Evolutionary conservation across 2,797 vertebrate genomes (phyloP).

Genomic region (Sorex maritimensis): DNA sequence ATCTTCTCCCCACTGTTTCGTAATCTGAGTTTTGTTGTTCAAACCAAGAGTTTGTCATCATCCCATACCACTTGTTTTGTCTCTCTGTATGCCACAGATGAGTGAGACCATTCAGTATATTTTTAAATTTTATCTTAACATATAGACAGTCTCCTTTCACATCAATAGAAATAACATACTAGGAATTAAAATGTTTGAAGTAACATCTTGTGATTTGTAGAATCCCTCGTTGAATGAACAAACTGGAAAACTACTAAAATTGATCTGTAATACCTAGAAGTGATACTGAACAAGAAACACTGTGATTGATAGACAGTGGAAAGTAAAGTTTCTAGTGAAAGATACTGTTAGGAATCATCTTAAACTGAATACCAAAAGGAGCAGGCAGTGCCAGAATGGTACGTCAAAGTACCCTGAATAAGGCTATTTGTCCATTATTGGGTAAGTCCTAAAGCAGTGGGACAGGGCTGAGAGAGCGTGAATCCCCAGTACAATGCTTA

Average conservation of each 20-base stretch:
- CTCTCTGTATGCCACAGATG: too few species aligned
- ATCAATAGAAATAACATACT: not conserved
- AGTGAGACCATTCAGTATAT: too few species aligned
- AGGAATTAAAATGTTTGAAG: not conserved
- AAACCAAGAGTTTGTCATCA: too few species aligned
- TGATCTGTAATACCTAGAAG: not conserved
- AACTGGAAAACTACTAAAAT: constrained; percentile 17
- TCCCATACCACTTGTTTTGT: too few species aligned
- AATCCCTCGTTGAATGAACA: constrained; percentile 6
- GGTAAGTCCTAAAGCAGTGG: not conserved
- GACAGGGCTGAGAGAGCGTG: not conserved
- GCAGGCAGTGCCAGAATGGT: not conserved
- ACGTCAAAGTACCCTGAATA: not conserved
- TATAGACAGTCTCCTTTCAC: not conserved
- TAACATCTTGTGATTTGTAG: not conserved
- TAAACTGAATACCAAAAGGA: not conserved
- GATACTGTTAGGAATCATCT: not conserved
- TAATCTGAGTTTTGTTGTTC: too few species aligned
- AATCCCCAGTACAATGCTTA: constrained; percentile 3
- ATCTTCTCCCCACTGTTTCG: too few species aligned
- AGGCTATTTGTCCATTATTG: not conserved
- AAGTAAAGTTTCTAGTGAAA: constrained; percentile 16
- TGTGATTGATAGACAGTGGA: not conserved
- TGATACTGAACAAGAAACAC: constrained; percentile 42
- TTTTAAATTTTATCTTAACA: not conserved